Base-by-base conservation (phyloP, 2,888 invertebrate species). In the Electrophaes corylata region DNA sequence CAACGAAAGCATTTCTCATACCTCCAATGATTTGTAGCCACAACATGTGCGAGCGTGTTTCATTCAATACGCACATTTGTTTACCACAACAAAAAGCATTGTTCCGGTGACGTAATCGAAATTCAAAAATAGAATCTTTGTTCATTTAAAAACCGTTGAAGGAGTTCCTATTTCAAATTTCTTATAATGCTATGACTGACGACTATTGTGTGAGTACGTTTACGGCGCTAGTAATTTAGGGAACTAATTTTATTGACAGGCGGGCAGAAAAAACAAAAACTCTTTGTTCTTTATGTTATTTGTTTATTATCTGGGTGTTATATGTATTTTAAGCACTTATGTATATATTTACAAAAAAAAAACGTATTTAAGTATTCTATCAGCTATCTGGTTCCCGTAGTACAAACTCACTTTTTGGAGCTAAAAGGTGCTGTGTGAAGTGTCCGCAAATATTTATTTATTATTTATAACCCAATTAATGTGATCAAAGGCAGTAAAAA, bases 41-140 rank as follows among this genome's bases (percentile, higher is more conserved):
- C 72, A 79, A 76, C 80, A 79, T 73, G 71, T 75, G 77, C 19
- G 47, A 66, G 76, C 67, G 60, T 64, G 62, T 79, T 78, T 81
- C 77, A 72, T 72, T 75, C 76, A 77, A 70, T 76, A 73, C 76
- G 67, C 71, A 70, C 79, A 77, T 83, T 71, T 79, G 79, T 84
- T 81, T 81, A 81, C 71, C 69, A 70, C 66, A 71, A 82, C 79
- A 77, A 77, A 79, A 79, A 71, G 75, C 83, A 83, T 82, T 85
- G 84, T 62, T 16, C 48, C 29, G 67, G 67, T 89, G 72, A 86
- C 84, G 87, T 82, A 83, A 86, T 78, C 66, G 72, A 77, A 83
- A 79, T 81, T 83, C 73, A 71, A 84, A 88, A 84, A 88, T 86
- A 86, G 86, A 85, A 73, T 76, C 86, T 86, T 88, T 90, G 88